Base-by-base conservation (phyloP, 2,113 vertebrate genomes). In the Stictonetta naevosa region DNA sequence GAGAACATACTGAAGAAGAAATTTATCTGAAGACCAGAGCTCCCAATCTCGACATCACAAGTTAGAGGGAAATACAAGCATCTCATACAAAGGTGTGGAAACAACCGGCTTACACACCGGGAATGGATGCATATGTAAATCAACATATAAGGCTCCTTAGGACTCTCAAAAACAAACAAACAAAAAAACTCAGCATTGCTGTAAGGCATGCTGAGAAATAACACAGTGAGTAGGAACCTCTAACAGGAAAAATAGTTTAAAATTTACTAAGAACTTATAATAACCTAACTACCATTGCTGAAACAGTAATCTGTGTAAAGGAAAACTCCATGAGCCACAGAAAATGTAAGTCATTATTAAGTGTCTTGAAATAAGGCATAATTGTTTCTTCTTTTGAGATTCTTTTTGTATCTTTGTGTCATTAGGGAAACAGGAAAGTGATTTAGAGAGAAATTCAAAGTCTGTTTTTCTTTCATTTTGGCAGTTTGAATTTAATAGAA, bases 401-500 rank as follows among this genome's bases (percentile, higher is more conserved):
- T 93, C 36, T 56, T 93, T 63, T 63, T 69, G 26, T 75, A 72
- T 42, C 20, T 72, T 46, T 72, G 26, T 29, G 40, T 75, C 25
- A 4, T 13, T 72, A 18, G 4, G 26, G 62, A 84, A 94, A 88
- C 40, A 79, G 42, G 18, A 60, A 76, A 79, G 66, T 76, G 75
- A 88, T 77, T 86, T 64, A 55, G 40, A 88, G 60, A 83, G 40
- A 90, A 86, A 93, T 80, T 93, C 23, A 60, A 83, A 77, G 60
- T 60, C 73, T 78, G 29, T 83, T 90, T 90, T 68, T 48, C 60
- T 79, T 94, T 95, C 34, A 84, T 68, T 93, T 88, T 73, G 69
- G 20, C 40, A 60, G 48, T 86, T 72, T 75, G 76, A 94, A 75
- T 92, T 93, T 93, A 95, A 74, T 36, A 77, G 80, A 48, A 88